Evolutionary conservation across 2,888 invertebrate species (phyloP).

Genomic region (Metellina segmentata): DNA sequence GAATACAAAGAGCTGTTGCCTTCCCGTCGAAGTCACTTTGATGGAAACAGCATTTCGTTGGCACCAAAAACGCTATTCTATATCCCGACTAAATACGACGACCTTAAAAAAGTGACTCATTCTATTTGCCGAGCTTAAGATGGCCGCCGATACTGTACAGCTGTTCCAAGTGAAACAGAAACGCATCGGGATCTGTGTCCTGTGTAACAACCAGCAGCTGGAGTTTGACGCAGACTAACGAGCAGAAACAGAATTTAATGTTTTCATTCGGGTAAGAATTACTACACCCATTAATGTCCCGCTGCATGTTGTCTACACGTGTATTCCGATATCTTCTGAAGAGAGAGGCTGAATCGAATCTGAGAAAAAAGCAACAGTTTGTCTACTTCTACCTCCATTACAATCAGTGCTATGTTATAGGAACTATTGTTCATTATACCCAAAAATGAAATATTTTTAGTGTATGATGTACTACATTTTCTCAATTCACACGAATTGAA

Average conservation of each 20-base stretch:
- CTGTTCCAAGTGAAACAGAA: conserved; percentile 9
- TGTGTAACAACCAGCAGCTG: conserved; percentile 43
- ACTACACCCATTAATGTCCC: neutral
- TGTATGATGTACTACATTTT: too few species aligned
- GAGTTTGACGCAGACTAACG: neutral
- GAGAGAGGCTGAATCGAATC: too few species aligned
- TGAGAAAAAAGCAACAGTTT: too few species aligned
- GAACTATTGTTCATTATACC: too few species aligned
- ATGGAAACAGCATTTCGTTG: neutral
- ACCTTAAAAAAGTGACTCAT: conserved; percentile 31
- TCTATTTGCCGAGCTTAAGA: conserved; percentile 20
- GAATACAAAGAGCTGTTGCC: conserved; percentile 6
- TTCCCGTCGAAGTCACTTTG: neutral
- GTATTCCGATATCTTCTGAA: too few species aligned
- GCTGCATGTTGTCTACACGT: neutral
- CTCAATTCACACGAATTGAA: too few species aligned
- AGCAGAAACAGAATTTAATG: neutral
- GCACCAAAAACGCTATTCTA: conserved; percentile 3
- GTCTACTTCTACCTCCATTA: too few species aligned
- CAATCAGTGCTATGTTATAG: too few species aligned
- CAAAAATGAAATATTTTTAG: too few species aligned
- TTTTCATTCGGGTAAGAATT: neutral
- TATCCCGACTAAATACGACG: neutral
- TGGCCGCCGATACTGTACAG: conserved; percentile 8
- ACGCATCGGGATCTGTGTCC: conserved; percentile 7